phyloP scores from a whole-genome alignment of 2,113 vertebrate species.

The Strix uralensis region DNA sequence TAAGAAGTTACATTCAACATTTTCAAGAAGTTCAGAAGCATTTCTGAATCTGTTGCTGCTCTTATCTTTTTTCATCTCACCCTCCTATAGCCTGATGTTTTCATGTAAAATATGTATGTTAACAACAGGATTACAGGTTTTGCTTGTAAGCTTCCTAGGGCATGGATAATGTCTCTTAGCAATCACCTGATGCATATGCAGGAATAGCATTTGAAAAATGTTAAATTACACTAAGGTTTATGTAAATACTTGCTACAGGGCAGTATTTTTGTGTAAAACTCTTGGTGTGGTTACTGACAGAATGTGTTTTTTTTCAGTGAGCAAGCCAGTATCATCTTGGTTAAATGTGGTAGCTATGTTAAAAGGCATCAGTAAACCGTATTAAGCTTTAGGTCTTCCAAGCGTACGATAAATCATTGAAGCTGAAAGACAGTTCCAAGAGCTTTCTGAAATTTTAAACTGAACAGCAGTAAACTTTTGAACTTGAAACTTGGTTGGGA shows the following conservation, averaged over 20 bases:
- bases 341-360: not conserved
- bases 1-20: not conserved
- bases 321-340: not conserved
- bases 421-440: not conserved
- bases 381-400: not conserved
- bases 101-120: not conserved
- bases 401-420: not conserved
- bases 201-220: not conserved
- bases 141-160: not conserved
- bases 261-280: not conserved
- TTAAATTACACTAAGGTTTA: not conserved
- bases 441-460: not conserved
- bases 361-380: not conserved
- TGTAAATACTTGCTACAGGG: not conserved
- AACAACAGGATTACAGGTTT: not conserved
- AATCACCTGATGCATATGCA: not conserved
- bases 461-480: not conserved
- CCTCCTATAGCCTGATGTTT: not conserved
- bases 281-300: not conserved
- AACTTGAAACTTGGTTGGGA: conserved; percentile 34
- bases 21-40: not conserved
- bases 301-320: not conserved
- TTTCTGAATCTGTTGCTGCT: not conserved
- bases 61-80: not conserved
- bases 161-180: not conserved